Percentiles rank a stretch among this genome's conserved stretches.
phyloP scores from a whole-genome alignment of 2,113 vertebrate genomes.

The Mixornis gularis region DNA sequence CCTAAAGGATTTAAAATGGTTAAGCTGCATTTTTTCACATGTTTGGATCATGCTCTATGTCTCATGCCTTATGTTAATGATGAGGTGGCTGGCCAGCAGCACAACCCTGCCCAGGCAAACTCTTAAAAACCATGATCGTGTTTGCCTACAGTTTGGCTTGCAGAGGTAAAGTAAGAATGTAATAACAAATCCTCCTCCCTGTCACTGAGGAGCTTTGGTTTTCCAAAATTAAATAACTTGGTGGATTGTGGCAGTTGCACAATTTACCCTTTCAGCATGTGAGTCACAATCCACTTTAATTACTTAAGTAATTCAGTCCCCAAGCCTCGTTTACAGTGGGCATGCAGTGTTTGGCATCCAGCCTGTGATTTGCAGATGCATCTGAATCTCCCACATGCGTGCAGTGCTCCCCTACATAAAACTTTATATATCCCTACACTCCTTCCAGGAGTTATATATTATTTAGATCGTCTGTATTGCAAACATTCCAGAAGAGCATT shows the following conservation, averaged over 20 bases:
- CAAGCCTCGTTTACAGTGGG: neutral
- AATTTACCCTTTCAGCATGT: slow-evolving; percentile 31
- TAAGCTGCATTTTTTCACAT: neutral
- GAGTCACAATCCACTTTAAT: slow-evolving; percentile 12
- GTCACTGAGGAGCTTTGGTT: neutral
- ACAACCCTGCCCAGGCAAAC: neutral
- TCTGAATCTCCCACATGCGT: neutral
- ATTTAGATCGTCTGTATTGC: slow-evolving; percentile 19
- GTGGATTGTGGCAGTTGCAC: neutral
- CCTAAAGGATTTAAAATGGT: neutral
- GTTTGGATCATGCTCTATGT: neutral
- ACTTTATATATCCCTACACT: neutral
- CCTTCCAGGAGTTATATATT: slow-evolving; percentile 29
- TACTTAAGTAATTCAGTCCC: slow-evolving; percentile 27
- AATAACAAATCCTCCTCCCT: neutral
- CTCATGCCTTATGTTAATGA: neutral
- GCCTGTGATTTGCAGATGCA: neutral
- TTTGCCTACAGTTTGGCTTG: neutral
- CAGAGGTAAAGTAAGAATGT: slow-evolving; percentile 4
- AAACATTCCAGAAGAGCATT: neutral
- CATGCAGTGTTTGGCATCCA: neutral
- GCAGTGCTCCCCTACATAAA: slow-evolving; percentile 1
- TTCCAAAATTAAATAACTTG: slow-evolving; percentile 3
- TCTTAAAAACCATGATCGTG: neutral
- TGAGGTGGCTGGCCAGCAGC: neutral